These are phyloP conservation scores for Uria lomvia DNA, from an alignment of 2,113 vertebrate species.

Conservation along the genomic window DNA sequence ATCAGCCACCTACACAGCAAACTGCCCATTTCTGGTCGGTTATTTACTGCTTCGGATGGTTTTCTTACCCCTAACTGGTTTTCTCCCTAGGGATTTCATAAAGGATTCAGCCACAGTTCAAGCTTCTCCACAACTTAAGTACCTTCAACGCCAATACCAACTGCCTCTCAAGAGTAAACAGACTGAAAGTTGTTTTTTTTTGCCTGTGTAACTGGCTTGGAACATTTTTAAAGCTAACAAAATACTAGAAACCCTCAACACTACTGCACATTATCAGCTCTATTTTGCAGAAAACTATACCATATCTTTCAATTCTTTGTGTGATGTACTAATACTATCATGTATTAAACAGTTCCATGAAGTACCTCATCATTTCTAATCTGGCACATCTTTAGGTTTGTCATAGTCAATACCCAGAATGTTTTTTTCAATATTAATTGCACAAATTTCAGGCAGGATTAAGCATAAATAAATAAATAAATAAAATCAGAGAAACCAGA, in stretches of 20 bases:
- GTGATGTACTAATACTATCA: not conserved
- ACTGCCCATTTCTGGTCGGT: not conserved
- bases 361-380: constrained; percentile 27
- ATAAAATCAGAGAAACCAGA: constrained; percentile 39
- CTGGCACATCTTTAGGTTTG: constrained; percentile 18
- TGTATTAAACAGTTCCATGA: not conserved
- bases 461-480: not conserved
- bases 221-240: not conserved
- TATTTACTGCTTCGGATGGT: not conserved
- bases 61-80: not conserved
- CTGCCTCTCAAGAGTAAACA: not conserved
- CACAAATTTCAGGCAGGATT: constrained; percentile 68
- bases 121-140: not conserved
- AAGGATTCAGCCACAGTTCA: not conserved
- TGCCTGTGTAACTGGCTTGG: not conserved
- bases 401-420: constrained; percentile 19
- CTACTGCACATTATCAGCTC: not conserved
- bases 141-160: not conserved
- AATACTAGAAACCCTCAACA: not conserved
- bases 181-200: not conserved
- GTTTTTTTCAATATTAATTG: constrained; percentile 61
- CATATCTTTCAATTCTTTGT: not conserved
- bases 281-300: not conserved
- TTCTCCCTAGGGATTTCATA: not conserved
- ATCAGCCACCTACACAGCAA: not conserved